Percentiles rank a stretch among this genome's conserved stretches.
Conservation (phyloP, 2,888 invertebrate genomes). For the Leptinotarsa peninsularis region DNA sequence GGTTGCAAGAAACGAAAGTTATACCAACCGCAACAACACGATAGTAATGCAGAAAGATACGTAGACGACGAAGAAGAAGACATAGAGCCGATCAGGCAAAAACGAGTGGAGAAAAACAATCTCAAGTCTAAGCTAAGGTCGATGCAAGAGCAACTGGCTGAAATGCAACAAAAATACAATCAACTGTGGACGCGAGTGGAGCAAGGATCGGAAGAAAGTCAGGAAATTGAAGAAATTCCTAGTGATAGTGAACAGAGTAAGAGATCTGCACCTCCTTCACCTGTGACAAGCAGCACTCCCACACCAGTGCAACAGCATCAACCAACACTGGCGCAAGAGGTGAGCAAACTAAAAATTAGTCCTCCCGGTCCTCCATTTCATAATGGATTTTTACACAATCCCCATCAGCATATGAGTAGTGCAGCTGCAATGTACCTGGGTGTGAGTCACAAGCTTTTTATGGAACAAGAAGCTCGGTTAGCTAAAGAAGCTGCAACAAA, state of each 20-base stretch:
- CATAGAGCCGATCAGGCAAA: constrained; percentile 83
- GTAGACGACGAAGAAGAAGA: constrained; percentile 80
- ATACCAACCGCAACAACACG: constrained; percentile 95
- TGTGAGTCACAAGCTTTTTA: constrained; percentile 80
- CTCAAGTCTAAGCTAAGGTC: constrained; percentile 86
- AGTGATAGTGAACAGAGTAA: constrained; percentile 76
- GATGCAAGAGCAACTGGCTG: constrained; percentile 90
- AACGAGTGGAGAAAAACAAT: constrained; percentile 87
- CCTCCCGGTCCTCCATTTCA: constrained; percentile 67
- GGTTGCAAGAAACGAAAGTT: constrained; percentile 96
- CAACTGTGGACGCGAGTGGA: constrained; percentile 89
- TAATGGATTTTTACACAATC: constrained; percentile 64
- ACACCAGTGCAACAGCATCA: constrained; percentile 61
- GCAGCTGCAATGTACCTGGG: constrained; percentile 80
- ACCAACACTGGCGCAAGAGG: constrained; percentile 58
- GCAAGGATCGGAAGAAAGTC: constrained; percentile 80
- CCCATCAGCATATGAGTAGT: constrained; percentile 67
- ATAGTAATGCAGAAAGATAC: constrained; percentile 74
- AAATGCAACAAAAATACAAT: constrained; percentile 92
- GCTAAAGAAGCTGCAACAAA: constrained; percentile 74
- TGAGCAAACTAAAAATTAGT: constrained; percentile 65
- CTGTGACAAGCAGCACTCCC: constrained; percentile 68
- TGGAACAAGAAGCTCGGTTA: constrained; percentile 83
- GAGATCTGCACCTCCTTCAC: constrained; percentile 69
- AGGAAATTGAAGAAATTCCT: constrained; percentile 79